Percentiles rank a stretch among this genome's conserved stretches.
Conservation (phyloP, 2,888 invertebrate species). For the Aricia artaxerxes region DNA sequence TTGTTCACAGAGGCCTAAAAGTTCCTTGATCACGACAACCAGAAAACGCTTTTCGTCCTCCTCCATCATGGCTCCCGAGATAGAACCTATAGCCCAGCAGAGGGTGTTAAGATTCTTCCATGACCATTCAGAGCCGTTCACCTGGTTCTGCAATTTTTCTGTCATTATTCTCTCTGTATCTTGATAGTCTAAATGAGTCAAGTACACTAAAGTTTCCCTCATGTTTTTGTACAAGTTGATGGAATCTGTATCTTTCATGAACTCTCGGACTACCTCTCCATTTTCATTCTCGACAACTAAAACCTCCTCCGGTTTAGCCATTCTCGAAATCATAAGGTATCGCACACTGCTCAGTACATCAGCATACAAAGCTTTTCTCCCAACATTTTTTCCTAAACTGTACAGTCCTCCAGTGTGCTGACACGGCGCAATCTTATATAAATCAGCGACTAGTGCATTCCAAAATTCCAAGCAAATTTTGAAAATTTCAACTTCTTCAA, state of each 20-base stretch:
- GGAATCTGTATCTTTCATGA: conserved; percentile 99
- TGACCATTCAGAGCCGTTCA: conserved; percentile 99
- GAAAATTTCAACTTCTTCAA: conserved; percentile 99
- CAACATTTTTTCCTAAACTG: conserved; percentile 67
- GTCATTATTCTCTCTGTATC: conserved; percentile 99
- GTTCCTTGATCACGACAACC: conserved; percentile 98
- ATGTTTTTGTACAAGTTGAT: conserved; percentile 99
- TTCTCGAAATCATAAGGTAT: conserved; percentile 98
- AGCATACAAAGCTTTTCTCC: conserved; percentile 87
- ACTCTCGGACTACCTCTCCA: conserved; percentile 99
- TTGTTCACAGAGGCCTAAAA: conserved; percentile 98
- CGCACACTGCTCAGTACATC: conserved; percentile 93
- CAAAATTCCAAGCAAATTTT: conserved; percentile 99
- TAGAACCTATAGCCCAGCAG: conserved; percentile 99
- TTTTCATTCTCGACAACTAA: conserved; percentile 99
- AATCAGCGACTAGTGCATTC: conserved; percentile 95
- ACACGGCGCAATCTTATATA: conserved; percentile 94
- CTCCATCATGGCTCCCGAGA: conserved; percentile 99
- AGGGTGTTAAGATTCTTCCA: conserved; percentile 99
- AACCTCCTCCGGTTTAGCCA: conserved; percentile 99
- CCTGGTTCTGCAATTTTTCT: conserved; percentile 98
- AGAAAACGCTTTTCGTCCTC: conserved; percentile 99
- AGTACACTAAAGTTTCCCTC: conserved; percentile 98
- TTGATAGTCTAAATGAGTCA: conserved; percentile 98
- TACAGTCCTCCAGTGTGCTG: conserved; percentile 71